Evolutionary conservation across 2,888 invertebrate genomes (phyloP).

Genomic region (Lasioglossum oenotherae): DNA sequence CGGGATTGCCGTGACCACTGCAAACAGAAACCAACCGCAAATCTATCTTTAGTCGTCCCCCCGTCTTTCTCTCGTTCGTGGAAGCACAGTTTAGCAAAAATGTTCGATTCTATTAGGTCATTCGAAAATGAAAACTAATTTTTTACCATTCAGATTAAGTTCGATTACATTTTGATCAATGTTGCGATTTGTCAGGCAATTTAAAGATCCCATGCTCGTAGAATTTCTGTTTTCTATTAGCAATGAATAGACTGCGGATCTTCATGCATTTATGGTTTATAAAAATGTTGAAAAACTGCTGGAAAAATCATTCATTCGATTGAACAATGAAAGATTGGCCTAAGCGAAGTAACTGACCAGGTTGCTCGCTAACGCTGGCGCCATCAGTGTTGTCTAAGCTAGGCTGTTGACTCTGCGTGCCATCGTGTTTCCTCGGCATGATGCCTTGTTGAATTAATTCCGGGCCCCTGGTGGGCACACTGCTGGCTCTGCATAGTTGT

Average conservation of each 20-base stretch:
- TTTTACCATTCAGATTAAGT: too few species aligned
- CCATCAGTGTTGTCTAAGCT: constrained; percentile 79
- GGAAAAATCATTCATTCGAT: too few species aligned
- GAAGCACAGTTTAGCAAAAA: too few species aligned
- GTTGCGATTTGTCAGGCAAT: too few species aligned
- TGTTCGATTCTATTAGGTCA: too few species aligned
- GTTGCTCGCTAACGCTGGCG: constrained; percentile 59
- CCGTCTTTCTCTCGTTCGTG: neutral
- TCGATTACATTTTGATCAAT: too few species aligned
- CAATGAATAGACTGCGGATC: too few species aligned
- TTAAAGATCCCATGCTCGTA: too few species aligned
- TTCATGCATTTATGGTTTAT: too few species aligned
- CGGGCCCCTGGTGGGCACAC: constrained; percentile 88
- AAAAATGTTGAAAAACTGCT: too few species aligned
- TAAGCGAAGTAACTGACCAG: constrained; percentile 46
- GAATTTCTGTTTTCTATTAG: too few species aligned
- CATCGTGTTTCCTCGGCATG: constrained; percentile 86
- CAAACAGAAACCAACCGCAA: constrained; percentile 33
- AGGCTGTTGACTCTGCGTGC: constrained; percentile 88
- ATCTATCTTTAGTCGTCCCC: neutral
- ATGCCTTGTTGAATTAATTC: constrained; percentile 82
- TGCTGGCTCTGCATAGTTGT: constrained; percentile 89
- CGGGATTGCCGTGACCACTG: constrained; percentile 77
- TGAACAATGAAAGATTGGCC: neutral
- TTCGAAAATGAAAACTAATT: too few species aligned